These are phyloP conservation scores for Eugnorisma glareosa DNA, from an alignment of 2,888 invertebrate species.

Conservation along the genomic window DNA sequence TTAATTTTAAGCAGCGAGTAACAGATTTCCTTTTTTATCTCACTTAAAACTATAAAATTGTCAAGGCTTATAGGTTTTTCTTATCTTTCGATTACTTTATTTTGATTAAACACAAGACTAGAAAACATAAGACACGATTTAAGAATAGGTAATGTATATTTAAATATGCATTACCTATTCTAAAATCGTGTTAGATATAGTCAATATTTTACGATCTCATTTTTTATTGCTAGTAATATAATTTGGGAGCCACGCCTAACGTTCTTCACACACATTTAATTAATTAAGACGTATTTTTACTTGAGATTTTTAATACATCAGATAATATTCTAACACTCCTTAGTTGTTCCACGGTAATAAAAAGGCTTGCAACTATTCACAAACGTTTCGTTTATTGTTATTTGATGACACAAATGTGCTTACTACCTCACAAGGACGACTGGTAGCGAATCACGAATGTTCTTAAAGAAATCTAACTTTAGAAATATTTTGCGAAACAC, in stretches of 20 bases:
- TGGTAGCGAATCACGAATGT: slow-evolving; percentile 36
- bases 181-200: slow-evolving; percentile 12
- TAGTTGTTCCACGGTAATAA: slow-evolving; percentile 21
- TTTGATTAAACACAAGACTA: background rate
- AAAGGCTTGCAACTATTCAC: slow-evolving; percentile 28
- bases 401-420: slow-evolving; percentile 40
- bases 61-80: background rate
- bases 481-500: slow-evolving; percentile 24
- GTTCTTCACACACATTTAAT: slow-evolving; percentile 7
- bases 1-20: background rate
- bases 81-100: background rate
- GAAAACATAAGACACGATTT: no score
- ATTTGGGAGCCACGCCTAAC: background rate
- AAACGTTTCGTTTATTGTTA: slow-evolving; percentile 47
- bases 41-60: background rate
- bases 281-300: slow-evolving; percentile 11
- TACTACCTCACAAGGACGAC: slow-evolving; percentile 52
- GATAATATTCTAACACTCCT: background rate
- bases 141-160: no score
- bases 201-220: slow-evolving; percentile 12
- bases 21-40: background rate
- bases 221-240: slow-evolving; percentile 1
- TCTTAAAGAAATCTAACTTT: slow-evolving; percentile 38
- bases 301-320: background rate
- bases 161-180: background rate